These are phyloP conservation scores for Hystrix brachyura DNA, from an alignment of 2,113 vertebrate species.

Conservation along the genomic window DNA sequence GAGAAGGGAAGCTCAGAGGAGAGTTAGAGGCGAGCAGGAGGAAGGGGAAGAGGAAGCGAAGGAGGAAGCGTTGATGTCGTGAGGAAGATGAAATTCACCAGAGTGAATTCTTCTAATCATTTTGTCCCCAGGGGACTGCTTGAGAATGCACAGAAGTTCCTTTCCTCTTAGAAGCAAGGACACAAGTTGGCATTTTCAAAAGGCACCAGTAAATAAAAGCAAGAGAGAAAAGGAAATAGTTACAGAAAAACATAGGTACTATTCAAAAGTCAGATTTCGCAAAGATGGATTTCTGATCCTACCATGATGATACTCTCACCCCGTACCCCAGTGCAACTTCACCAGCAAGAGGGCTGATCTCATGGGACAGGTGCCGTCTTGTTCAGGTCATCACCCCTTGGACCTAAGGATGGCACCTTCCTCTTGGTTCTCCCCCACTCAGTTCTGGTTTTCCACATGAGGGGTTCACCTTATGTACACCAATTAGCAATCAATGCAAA, in stretches of 20 bases:
- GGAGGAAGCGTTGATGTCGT: too few relatives aligned
- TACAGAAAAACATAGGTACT: not conserved
- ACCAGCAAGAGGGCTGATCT: fast-evolving
- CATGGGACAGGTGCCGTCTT: fast-evolving
- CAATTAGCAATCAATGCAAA: not conserved
- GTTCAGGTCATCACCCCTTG: not conserved
- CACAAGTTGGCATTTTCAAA: not conserved
- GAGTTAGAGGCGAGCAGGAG: not conserved
- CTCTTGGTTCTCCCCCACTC: not conserved
- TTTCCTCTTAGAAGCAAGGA: not conserved
- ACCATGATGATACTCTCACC: not conserved
- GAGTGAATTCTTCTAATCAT: not conserved
- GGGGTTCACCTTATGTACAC: not conserved
- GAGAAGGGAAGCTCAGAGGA: not conserved
- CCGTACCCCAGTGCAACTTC: fast-evolving
- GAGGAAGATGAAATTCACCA: not conserved
- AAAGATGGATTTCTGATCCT: not conserved
- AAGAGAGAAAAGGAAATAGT: too few relatives aligned
- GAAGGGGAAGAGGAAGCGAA: not conserved
- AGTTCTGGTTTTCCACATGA: not conserved
- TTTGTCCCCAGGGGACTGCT: not conserved
- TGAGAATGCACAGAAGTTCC: not conserved
- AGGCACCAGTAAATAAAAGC: not conserved
- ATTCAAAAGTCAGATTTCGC: not conserved
- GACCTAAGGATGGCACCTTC: not conserved